These are phyloP conservation scores for Thinocorus orbignyianus DNA, from an alignment of 2,113 vertebrate genomes.

Conservation along the genomic window DNA sequence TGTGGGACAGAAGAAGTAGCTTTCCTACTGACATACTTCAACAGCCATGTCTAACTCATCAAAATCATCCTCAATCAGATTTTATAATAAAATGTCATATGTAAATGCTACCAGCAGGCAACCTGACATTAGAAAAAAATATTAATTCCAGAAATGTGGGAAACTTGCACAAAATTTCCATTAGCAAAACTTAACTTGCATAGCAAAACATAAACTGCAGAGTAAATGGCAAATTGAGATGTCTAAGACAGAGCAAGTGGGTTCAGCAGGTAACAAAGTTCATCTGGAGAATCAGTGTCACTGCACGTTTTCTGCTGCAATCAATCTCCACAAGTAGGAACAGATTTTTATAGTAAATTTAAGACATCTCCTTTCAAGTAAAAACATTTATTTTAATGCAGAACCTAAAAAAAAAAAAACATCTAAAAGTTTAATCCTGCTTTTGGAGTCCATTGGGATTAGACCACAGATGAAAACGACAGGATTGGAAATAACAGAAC, in stretches of 20 bases:
- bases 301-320: not conserved
- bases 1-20: not conserved
- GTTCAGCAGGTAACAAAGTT: not conserved
- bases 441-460: not conserved
- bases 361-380: not conserved
- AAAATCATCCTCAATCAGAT: not conserved
- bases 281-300: not conserved
- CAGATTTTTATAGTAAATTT: not conserved
- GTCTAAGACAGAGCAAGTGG: not conserved
- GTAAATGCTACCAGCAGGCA: not conserved
- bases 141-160: not conserved
- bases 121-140: not conserved
- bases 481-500: conserved; percentile 1
- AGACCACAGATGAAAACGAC: not conserved
- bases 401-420: not conserved
- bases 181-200: not conserved
- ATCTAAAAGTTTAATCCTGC: not conserved
- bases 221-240: not conserved
- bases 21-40: not conserved
- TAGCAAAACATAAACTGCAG: not conserved
- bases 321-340: not conserved
- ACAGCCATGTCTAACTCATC: not conserved
- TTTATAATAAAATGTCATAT: not conserved
- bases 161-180: not conserved
- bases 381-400: not conserved